A percentile compares a stretch with the other conserved stretches of the same genome.
phyloP scores from a whole-genome alignment of 2,797 vertebrate genomes.

The Smutsia temminckii region DNA sequence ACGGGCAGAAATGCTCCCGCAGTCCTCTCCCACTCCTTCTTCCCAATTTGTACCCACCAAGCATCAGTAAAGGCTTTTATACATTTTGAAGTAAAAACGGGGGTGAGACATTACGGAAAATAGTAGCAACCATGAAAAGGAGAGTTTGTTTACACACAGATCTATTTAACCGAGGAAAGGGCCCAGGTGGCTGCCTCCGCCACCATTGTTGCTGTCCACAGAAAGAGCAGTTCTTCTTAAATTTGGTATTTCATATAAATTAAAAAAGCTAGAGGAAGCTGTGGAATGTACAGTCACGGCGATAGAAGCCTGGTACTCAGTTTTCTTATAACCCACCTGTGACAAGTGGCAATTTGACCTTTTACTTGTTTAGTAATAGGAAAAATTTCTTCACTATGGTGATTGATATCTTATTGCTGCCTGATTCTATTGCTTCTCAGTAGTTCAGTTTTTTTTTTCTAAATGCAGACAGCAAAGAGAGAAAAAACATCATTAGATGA shows the following conservation, averaged over 20 bases:
- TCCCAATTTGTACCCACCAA: background rate
- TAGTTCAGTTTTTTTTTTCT: background rate
- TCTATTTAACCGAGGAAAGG: background rate
- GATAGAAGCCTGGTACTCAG: background rate
- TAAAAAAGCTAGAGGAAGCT: background rate
- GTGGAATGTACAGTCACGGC: background rate
- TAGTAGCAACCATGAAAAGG: background rate
- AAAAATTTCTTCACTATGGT: background rate
- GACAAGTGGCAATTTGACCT: background rate
- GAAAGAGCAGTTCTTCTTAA: background rate
- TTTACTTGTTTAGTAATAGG: slow-evolving; percentile 12
- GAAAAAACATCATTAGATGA: background rate
- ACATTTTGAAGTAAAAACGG: background rate
- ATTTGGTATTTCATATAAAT: background rate
- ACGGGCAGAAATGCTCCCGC: background rate
- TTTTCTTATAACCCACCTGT: background rate
- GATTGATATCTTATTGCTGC: background rate
- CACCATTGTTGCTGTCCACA: background rate
- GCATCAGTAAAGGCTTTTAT: background rate
- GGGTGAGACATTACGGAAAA: background rate
- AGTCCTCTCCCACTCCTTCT: background rate
- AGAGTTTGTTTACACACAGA: background rate
- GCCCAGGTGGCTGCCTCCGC: background rate
- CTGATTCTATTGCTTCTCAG: background rate
- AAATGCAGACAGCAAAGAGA: background rate